Evolutionary conservation across 2,113 vertebrate genomes (phyloP), one percentile per base, ranked within the genome.

Genomic region (Xerus inauris): DNA sequence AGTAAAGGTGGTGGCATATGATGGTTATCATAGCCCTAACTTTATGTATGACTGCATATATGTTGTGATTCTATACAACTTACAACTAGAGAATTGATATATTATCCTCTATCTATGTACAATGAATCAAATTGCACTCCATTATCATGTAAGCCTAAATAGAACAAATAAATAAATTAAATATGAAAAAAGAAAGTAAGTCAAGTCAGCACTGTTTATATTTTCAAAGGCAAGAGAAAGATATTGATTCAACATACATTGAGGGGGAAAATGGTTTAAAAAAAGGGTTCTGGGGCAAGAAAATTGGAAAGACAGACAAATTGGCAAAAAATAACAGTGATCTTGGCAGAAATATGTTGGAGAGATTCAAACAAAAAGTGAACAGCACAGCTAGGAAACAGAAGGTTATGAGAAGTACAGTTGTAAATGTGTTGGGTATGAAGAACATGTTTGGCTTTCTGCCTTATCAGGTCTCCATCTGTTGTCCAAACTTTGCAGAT

Each of bases 391-490:
- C 32, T 81, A 62, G 47, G 59, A 91, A 97, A 96, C 95, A 96
- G 91, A 95, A 94, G 94, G 85, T 93, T 95, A 88, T 67, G 95
- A 83, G 84, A 95, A 84, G 69, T 28, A 92, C 75, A 83, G 38
- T 51, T 94, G 90, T 57, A 84, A 89, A 51, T 72, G 54, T 82
- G 38, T 77, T 77, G 73, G 35, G 30, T 62, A 71, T 69, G 87
- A 90, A 84, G 51, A 79, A 81, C 85, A 94, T 81, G 76, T 83
- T 86, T 97, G 97, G 89, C 90, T 95, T 87, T 88, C 47, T 97
- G 92, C 95, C 84, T 71, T 85, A n/a, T 89, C 87, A 94, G 35
- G 35, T 95, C 90, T 94, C 89, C 62, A 95, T 97, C 92, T 94
- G 87, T 72, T 94, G 76, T 79, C 72, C 87, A 94, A 91, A 94